Percentiles rank a stretch among this genome's conserved stretches.
phyloP scores from a whole-genome alignment of 2,888 invertebrate species.

The Trachelus troglodyta region DNA sequence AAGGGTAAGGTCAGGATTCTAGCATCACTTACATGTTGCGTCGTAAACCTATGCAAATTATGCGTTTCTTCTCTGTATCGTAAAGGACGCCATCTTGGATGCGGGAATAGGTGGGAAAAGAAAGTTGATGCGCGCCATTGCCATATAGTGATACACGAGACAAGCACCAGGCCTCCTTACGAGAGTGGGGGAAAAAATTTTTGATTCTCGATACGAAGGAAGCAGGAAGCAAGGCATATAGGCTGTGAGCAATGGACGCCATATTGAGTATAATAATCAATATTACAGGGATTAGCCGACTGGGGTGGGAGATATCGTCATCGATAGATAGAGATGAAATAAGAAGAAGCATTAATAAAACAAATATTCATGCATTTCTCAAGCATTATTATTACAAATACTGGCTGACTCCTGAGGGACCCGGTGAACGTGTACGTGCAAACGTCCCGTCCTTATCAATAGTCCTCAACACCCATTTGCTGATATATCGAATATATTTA shows the following conservation, averaged over 20 bases:
- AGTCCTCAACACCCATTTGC: conserved; percentile 54
- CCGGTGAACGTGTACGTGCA: conserved; percentile 66
- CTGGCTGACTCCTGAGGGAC: conserved; percentile 73
- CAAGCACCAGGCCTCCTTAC: background rate
- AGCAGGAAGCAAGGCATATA: conserved; percentile 56
- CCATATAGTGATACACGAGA: background rate
- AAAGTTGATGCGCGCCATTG: background rate
- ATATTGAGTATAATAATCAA: conserved; percentile 47
- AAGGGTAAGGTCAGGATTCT: too few species aligned
- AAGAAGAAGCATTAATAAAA: conserved; percentile 74
- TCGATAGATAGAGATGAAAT: conserved; percentile 61
- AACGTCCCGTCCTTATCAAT: conserved; percentile 21
- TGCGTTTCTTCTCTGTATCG: background rate
- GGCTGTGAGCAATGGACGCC: conserved; percentile 57
- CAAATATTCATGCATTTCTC: conserved; percentile 87
- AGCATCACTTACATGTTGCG: too few species aligned
- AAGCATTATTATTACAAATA: conserved; percentile 89
- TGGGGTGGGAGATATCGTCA: conserved; percentile 20
- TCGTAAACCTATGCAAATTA: too few species aligned
- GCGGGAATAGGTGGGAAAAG: background rate
- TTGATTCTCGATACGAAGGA: conserved; percentile 36
- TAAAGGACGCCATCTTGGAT: background rate
- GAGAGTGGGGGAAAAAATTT: background rate
- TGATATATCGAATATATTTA: conserved; percentile 14
- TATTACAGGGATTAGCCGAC: conserved; percentile 51